Percentiles rank a stretch among this genome's conserved stretches.
Evolutionary conservation across 2,888 invertebrate species (phyloP).

Genomic region (Polymixis lichenea): DNA sequence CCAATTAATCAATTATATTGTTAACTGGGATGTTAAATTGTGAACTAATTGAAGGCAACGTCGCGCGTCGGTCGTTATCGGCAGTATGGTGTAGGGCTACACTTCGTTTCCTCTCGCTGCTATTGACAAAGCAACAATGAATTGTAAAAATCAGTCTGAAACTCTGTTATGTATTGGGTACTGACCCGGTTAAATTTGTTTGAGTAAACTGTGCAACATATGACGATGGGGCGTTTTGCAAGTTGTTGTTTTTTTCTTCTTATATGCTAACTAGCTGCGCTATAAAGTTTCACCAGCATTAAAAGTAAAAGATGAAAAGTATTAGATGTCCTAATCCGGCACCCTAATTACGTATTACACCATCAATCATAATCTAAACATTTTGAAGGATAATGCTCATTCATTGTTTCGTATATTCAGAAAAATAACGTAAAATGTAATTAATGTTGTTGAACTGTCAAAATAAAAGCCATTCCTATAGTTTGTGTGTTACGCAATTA

Average conservation of each 20-base stretch:
- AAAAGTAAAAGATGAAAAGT: too few species aligned
- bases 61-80: conserved; percentile 7
- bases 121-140: conserved; percentile 33
- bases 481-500: too few species aligned
- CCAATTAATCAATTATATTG: conserved; percentile 8
- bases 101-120: conserved; percentile 18
- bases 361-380: too few species aligned
- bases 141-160: conserved; percentile 31
- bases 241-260: conserved; percentile 8
- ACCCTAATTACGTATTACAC: too few species aligned
- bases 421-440: too few species aligned
- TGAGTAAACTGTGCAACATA: neutral
- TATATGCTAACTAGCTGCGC: neutral
- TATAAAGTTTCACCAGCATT: too few species aligned
- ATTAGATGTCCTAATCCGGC: too few species aligned
- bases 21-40: conserved; percentile 31
- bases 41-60: conserved; percentile 26
- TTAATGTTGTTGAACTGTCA: too few species aligned
- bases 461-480: too few species aligned
- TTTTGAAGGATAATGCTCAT: too few species aligned
- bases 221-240: conserved; percentile 21
- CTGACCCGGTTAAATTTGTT: conserved; percentile 23
- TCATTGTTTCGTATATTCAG: too few species aligned
- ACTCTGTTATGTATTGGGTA: neutral
- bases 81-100: conserved; percentile 15